These are phyloP conservation scores for Apantesis nais DNA, from an alignment of 2,888 invertebrate genomes.

Conservation along the genomic window DNA sequence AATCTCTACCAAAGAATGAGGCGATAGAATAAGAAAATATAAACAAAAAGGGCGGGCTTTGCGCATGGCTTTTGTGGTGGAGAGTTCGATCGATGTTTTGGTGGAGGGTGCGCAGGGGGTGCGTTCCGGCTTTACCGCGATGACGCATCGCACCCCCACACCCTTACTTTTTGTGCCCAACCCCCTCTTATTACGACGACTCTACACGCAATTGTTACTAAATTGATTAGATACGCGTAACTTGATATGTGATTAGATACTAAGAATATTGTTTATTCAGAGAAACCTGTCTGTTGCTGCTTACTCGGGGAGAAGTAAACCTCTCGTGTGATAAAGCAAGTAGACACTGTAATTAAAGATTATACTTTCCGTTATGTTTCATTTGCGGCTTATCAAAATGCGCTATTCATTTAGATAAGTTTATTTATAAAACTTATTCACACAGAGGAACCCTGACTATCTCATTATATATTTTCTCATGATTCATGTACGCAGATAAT, in stretches of 20 bases:
- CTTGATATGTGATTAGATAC: background rate
- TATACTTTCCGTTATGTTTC: constrained; percentile 16
- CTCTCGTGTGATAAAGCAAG: background rate
- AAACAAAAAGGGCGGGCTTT: constrained; percentile 80
- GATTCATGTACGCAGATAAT: constrained; percentile 48
- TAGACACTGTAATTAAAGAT: background rate
- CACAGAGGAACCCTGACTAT: constrained; percentile 18
- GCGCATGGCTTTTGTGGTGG: constrained; percentile 75
- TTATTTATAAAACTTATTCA: constrained; percentile 9
- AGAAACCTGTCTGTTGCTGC: background rate
- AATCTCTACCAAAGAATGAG: background rate
- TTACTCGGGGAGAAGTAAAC: background rate
- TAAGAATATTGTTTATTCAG: background rate
- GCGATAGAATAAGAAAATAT: constrained; percentile 53
- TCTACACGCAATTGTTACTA: constrained; percentile 39
- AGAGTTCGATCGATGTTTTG: constrained; percentile 70
- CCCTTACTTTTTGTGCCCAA: constrained; percentile 63
- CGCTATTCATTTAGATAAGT: constrained; percentile 6
- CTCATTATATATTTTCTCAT: constrained; percentile 40
- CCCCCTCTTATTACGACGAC: constrained; percentile 42
- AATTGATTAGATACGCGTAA: constrained; percentile 32
- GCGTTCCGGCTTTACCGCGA: constrained; percentile 64
- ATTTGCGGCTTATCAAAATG: constrained; percentile 24
- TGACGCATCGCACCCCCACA: constrained; percentile 78
- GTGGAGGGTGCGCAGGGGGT: constrained; percentile 66